A percentile compares a stretch with the other conserved stretches of the same genome.
Conservation (phyloP, 2,888 invertebrate species). For the Athrips mouffetella region DNA sequence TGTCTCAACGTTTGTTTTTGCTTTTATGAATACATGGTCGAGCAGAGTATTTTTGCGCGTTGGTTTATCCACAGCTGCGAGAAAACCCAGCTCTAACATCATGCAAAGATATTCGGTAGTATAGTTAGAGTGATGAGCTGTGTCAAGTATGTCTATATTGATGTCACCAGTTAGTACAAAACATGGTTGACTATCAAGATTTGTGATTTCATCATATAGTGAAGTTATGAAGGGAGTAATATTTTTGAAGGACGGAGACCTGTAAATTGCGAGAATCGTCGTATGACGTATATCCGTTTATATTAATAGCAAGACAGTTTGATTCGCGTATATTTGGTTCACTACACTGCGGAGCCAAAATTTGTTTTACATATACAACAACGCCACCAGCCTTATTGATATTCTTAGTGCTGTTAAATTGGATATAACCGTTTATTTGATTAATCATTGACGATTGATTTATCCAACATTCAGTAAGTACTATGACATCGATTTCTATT, state of each 20-base stretch:
- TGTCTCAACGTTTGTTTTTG: not conserved
- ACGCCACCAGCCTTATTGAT: slow-evolving; percentile 17
- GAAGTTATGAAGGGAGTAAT: not conserved
- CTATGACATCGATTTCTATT: slow-evolving; percentile 12
- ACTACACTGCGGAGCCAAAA: not conserved
- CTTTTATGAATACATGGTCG: not conserved
- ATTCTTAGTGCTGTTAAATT: slow-evolving; percentile 12
- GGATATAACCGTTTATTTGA: slow-evolving; percentile 13
- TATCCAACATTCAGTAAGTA: slow-evolving; percentile 18
- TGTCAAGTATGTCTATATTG: not conserved
- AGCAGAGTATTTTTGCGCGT: not conserved
- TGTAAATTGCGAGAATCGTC: not conserved
- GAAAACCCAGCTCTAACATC: not conserved
- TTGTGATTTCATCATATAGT: not conserved
- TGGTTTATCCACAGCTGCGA: not conserved
- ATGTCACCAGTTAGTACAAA: not conserved
- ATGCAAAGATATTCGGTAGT: not conserved
- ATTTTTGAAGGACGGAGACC: no score
- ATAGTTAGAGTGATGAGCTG: not conserved
- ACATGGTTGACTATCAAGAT: no score
- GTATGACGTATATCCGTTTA: not conserved
- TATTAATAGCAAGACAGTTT: not conserved
- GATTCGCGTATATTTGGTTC: not conserved
- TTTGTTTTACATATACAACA: slow-evolving; percentile 10
- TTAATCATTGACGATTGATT: slow-evolving; percentile 7